Evolutionary conservation across 2,888 invertebrate species (phyloP).

Genomic region (Pyralis farinalis): DNA sequence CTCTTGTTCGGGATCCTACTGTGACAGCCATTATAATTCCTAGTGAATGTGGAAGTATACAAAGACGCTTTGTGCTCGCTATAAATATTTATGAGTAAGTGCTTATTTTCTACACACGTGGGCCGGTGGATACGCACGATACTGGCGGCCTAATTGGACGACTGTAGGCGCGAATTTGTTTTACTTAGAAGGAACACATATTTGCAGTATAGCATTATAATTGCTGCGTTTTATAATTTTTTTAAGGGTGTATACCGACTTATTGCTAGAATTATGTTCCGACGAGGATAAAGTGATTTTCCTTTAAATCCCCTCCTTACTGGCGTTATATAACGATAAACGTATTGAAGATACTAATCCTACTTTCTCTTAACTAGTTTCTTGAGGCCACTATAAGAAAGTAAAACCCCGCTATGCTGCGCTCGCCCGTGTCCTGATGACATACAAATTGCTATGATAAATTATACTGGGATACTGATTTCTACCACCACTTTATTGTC

Average conservation of each 20-base stretch:
- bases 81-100: constrained; percentile 78
- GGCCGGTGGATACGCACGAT: constrained; percentile 74
- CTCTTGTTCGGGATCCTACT: constrained; percentile 73
- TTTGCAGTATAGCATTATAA: constrained; percentile 25
- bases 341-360: constrained; percentile 65
- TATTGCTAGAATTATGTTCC: constrained; percentile 1
- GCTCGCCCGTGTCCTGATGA: constrained; percentile 76
- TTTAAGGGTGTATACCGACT: neutral
- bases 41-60: constrained; percentile 72
- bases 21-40: constrained; percentile 78
- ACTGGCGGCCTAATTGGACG: constrained; percentile 68
- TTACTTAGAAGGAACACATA: constrained; percentile 39
- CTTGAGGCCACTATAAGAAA: constrained; percentile 75
- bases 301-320: constrained; percentile 22
- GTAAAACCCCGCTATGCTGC: constrained; percentile 78
- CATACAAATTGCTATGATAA: constrained; percentile 70
- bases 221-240: neutral
- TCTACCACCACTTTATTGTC: constrained; percentile 21
- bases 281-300: constrained; percentile 19
- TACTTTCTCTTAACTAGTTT: constrained; percentile 79
- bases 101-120: constrained; percentile 73
- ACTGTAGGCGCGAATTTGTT: constrained; percentile 68
- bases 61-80: constrained; percentile 68
- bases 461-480: constrained; percentile 58
- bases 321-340: constrained; percentile 64